Percentiles rank a stretch among this genome's conserved stretches.
phyloP scores from a whole-genome alignment of 2,113 vertebrate species.

The Jacana jacana region DNA sequence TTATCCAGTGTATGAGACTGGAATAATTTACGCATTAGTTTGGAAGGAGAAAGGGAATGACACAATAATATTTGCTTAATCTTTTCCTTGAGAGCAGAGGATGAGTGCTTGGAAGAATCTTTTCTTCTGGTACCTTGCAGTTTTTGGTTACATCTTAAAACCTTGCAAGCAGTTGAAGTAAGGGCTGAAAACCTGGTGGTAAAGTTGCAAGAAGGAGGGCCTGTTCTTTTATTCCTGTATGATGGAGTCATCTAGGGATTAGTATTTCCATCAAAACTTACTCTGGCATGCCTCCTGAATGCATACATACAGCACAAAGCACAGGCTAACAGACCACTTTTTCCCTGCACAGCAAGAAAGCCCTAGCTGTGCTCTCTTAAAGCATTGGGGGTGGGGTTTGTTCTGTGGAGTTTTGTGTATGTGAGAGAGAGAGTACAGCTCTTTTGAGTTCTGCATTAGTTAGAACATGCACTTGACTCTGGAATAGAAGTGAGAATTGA shows the following conservation, averaged over 20 bases:
- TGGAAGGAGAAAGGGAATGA: background rate
- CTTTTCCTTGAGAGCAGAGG: background rate
- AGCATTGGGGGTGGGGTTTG: fast-evolving
- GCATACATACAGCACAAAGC: background rate
- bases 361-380: background rate
- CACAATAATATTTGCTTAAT: background rate
- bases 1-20: background rate
- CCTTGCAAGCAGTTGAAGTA: background rate
- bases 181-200: background rate
- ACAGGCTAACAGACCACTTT: background rate
- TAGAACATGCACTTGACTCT: background rate
- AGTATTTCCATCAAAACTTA: background rate
- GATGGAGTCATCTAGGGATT: background rate
- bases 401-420: background rate
- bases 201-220: background rate
- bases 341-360: background rate
- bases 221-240: background rate
- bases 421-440: background rate
- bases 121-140: background rate
- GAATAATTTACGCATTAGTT: background rate
- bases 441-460: background rate
- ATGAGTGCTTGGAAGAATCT: background rate
- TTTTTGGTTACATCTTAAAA: background rate
- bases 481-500: background rate
- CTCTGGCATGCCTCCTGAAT: background rate